Evolutionary conservation across 2,888 invertebrate species (phyloP), one percentile per base, ranked within the genome.

Genomic region (Iphiclides podalirius): DNA sequence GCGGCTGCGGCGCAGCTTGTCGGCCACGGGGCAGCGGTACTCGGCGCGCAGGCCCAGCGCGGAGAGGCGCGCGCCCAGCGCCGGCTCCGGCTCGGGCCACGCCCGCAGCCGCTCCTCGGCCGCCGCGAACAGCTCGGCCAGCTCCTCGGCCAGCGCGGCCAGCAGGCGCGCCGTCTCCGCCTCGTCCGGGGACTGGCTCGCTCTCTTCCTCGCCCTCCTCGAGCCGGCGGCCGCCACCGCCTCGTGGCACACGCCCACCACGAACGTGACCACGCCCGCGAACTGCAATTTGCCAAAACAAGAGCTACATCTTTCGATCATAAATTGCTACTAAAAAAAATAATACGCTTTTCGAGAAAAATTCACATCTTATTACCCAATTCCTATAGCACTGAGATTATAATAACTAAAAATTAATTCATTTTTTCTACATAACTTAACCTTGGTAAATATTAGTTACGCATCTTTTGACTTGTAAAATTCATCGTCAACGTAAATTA

Each of bases 161-260:
- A 88, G 63, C 0, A 76, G 58, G 53, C 80, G 71, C 0, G 67
- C 53, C 0, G 80, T 83, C 55, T 81, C 70, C 0, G 80, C 59
- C 34, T 89, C 87, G 53, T 88, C 89, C 0, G 84, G 82, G 0
- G 87, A 85, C 1, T 85, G 79, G 49, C 73, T 84, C 1, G 75
- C 66, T 44, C 91, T 92, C 73, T 91, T 92, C 63, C 91, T 92
- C 0, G 88, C 83, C 61, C 91, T 92, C 64, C 90, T 91, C 28
- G 79, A 63, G 70, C 79, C 81, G 38, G 90, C 61, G 35, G 90
- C 89, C 34, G 88, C 79, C 15, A 84, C 70, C 14, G 91, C 56
- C 49, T 91, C 90, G 64, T 84, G 81, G 72, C 90, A 90, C 1
- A 91, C 81, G 47, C 91, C 90, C 47, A 91, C 85, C 1, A 93